A percentile compares a stretch with the other conserved stretches of the same genome.
phyloP scores from a whole-genome alignment of 2,888 invertebrate genomes.

The Stenolophus ochropezus region DNA sequence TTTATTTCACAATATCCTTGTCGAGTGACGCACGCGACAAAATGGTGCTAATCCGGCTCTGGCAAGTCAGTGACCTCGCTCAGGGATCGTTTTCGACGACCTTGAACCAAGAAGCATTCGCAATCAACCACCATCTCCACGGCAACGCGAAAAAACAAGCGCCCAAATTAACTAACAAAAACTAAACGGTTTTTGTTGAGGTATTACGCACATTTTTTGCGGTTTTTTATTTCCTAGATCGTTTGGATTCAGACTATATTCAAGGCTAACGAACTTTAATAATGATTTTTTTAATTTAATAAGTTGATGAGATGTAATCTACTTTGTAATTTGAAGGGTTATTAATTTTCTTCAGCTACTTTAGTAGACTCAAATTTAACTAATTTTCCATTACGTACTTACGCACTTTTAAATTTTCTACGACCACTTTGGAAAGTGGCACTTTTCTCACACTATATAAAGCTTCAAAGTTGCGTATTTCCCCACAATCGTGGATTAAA shows the following conservation, averaged over 20 bases:
- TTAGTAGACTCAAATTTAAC: background rate
- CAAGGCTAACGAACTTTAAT: constrained; percentile 48
- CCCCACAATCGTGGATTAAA: too few species aligned
- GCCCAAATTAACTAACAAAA: constrained; percentile 41
- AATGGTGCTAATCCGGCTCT: constrained; percentile 49
- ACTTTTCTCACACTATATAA: too few species aligned
- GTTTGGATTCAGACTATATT: constrained; percentile 11
- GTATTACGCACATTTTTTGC: constrained; percentile 45
- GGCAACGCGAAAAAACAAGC: constrained; percentile 17
- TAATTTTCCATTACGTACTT: too few species aligned
- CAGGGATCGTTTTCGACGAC: constrained; percentile 53
- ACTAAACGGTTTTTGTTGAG: constrained; percentile 33
- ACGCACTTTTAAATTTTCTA: too few species aligned
- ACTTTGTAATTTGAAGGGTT: constrained; percentile 1
- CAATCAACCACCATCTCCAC: constrained; percentile 46
- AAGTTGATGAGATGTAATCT: constrained; percentile 22
- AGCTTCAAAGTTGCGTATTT: too few species aligned
- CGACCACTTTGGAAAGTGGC: too few species aligned
- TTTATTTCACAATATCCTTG: constrained; percentile 27
- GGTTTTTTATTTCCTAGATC: constrained; percentile 38
- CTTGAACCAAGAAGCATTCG: constrained; percentile 51
- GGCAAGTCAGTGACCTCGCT: constrained; percentile 55
- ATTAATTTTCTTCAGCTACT: constrained; percentile 16
- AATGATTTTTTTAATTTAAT: constrained; percentile 38
- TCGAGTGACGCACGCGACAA: constrained; percentile 13